A percentile compares a stretch with the other conserved stretches of the same genome.
Conservation (phyloP, 2,113 vertebrate genomes). For the Macaca nemestrina region DNA sequence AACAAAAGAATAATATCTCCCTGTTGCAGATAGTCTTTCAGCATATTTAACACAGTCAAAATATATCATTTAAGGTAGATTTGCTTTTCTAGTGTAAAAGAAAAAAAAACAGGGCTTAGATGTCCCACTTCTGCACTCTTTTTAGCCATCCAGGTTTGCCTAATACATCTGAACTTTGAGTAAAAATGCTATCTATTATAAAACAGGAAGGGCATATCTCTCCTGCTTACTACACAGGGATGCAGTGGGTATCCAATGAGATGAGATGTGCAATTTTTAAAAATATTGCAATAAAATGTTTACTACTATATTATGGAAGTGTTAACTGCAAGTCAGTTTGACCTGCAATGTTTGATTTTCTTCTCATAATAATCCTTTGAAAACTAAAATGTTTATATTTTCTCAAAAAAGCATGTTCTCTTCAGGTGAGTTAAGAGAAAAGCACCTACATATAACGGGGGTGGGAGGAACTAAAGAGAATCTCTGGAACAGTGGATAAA, state of each 20-base stretch:
- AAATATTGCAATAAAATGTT: neutral
- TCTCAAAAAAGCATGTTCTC: neutral
- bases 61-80: neutral
- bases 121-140: neutral
- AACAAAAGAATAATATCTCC: neutral
- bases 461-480: accelerated
- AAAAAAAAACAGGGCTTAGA: neutral
- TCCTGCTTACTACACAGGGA: neutral
- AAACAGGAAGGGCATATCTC: neutral
- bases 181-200: neutral
- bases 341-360: neutral
- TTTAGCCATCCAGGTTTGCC: neutral
- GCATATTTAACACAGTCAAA: neutral
- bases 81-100: neutral
- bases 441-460: neutral
- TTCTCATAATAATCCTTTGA: neutral
- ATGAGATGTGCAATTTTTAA: neutral
- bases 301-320: neutral
- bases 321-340: neutral
- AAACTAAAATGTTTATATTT: neutral
- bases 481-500: neutral
- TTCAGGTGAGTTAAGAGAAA: slow-evolving; percentile 16
- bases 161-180: neutral
- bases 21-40: neutral
- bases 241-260: neutral